Conservation (phyloP, 2,888 invertebrate genomes). For the Nephrotoma appendiculata region DNA sequence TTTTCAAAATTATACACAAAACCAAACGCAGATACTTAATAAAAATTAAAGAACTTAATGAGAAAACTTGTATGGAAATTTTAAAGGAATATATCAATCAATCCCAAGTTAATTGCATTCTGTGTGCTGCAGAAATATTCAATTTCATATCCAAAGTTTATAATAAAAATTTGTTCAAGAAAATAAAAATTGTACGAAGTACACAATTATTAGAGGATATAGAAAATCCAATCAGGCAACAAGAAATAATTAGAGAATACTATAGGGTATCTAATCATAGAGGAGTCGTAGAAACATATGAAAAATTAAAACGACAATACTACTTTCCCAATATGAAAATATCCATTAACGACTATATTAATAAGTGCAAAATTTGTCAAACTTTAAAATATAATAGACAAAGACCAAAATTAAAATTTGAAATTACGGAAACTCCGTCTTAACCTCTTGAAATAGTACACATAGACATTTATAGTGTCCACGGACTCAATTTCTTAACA, state of each 20-base stretch:
- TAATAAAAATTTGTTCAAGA: no score
- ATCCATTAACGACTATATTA: slow-evolving; percentile 8
- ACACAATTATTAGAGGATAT: neutral
- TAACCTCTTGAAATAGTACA: slow-evolving; percentile 12
- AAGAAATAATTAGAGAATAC: neutral
- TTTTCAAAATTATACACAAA: no score
- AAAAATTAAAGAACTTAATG: no score
- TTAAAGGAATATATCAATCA: no score
- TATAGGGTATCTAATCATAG: slow-evolving; percentile 5
- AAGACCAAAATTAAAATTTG: slow-evolving; percentile 7
- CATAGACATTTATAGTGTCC: slow-evolving; percentile 12
- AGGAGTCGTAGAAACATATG: slow-evolving; percentile 7
- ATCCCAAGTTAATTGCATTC: no score
- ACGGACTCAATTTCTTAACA: slow-evolving; percentile 9
- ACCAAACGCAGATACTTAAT: no score
- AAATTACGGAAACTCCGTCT: slow-evolving; percentile 10
- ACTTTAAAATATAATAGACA: slow-evolving; percentile 12
- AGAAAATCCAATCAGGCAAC: neutral
- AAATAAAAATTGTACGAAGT: neutral
- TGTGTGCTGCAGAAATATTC: no score
- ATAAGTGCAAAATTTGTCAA: neutral
- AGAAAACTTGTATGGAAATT: no score
- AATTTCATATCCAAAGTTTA: no score
- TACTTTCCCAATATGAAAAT: no score
- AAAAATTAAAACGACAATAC: slow-evolving; percentile 5